Conservation (phyloP, 2,797 vertebrate genomes). For the Phrynocephalus vlangalii region DNA sequence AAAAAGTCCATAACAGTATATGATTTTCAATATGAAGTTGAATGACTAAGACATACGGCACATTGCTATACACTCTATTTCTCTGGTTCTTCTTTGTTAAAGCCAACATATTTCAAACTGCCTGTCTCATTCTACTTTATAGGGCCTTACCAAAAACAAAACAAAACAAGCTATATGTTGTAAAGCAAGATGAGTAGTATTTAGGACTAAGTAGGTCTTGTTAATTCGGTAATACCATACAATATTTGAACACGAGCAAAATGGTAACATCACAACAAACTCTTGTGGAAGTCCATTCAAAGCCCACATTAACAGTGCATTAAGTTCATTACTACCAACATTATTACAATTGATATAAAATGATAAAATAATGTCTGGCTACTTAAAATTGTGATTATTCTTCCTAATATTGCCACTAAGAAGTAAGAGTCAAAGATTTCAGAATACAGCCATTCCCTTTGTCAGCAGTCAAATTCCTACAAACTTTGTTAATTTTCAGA, state of each 20-base stretch:
- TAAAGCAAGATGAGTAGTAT: slow-evolving; percentile 69
- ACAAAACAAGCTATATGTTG: slow-evolving; percentile 39
- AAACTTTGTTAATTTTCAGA: background rate
- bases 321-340: slow-evolving; percentile 76
- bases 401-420: slow-evolving; percentile 61
- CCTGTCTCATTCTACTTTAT: slow-evolving; percentile 31
- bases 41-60: background rate
- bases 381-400: slow-evolving; percentile 65
- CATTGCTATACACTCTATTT: background rate
- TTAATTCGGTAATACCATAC: slow-evolving; percentile 76
- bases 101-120: background rate
- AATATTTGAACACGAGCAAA: slow-evolving; percentile 78
- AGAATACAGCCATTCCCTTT: slow-evolving; percentile 54
- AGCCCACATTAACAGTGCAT: slow-evolving; percentile 73
- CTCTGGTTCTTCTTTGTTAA: background rate
- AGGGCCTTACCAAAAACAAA: slow-evolving; percentile 42
- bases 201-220: slow-evolving; percentile 73
- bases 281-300: slow-evolving; percentile 71
- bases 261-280: slow-evolving; percentile 74
- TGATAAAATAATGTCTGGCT: slow-evolving; percentile 74
- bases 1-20: background rate
- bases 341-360: slow-evolving; percentile 77
- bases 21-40: background rate
- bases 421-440: slow-evolving; percentile 52
- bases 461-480: slow-evolving; percentile 19